Conservation (phyloP, 2,113 vertebrate genomes). For the Catharus bicknelli region DNA sequence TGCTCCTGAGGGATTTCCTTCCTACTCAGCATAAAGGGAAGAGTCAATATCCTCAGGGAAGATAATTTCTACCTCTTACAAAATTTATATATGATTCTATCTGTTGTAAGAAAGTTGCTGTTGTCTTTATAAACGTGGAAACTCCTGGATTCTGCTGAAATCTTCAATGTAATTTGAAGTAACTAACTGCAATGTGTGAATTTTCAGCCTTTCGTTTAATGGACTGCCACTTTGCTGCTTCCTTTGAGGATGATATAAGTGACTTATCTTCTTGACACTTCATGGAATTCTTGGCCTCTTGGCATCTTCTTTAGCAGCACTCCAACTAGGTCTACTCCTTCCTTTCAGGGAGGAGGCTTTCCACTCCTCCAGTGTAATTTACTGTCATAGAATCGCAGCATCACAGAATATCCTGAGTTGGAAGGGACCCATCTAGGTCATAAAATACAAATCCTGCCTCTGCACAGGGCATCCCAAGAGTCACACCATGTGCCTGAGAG, state of each 20-base stretch:
- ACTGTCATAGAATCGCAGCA: neutral
- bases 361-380: neutral
- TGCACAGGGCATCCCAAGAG: no score
- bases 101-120: neutral
- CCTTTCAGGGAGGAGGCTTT: neutral
- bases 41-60: neutral
- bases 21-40: neutral
- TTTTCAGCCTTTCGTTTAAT: neutral
- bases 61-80: neutral
- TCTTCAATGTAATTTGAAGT: neutral
- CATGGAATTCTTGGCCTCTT: neutral
- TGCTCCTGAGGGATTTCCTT: neutral
- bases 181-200: neutral
- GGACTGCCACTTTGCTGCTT: neutral
- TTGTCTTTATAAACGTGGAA: neutral
- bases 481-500: neutral
- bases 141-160: neutral
- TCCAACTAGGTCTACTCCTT: neutral
- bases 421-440: no score
- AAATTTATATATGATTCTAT: neutral
- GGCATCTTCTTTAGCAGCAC: neutral
- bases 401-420: no score
- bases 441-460: no score
- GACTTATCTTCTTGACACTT: neutral
- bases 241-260: neutral